phyloP scores from a whole-genome alignment of 2,113 vertebrate species.

The Psittacus erithacus region DNA sequence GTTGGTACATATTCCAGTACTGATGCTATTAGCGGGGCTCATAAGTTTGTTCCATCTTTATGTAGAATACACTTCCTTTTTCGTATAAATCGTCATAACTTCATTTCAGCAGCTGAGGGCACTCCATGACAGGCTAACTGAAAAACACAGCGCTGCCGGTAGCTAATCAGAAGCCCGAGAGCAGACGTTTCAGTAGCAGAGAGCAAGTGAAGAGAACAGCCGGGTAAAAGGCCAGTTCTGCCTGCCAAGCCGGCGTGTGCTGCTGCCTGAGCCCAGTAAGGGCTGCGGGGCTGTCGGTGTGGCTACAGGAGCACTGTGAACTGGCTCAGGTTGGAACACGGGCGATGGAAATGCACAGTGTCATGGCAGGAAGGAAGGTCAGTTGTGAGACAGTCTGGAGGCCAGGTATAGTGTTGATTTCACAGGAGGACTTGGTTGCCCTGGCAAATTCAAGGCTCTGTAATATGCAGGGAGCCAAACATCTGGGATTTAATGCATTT shows the following conservation, averaged over 20 bases:
- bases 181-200: background rate
- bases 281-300: background rate
- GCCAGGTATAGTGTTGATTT: background rate
- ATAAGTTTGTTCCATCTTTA: background rate
- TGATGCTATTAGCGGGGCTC: accelerated
- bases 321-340: background rate
- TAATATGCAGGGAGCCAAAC: background rate
- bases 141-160: accelerated
- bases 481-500: background rate
- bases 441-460: background rate
- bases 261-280: accelerated
- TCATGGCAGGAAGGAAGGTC: background rate
- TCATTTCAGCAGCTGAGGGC: slow-evolving; percentile 63
- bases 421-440: background rate
- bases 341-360: accelerated
- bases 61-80: accelerated
- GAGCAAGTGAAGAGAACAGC: background rate
- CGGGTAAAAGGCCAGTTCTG: background rate
- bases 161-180: background rate
- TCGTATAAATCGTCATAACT: background rate
- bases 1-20: accelerated
- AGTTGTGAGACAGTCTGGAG: background rate
- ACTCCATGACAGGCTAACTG: background rate
- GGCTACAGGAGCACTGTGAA: background rate
- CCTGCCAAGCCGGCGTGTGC: background rate